Base-by-base conservation (phyloP, 2,113 vertebrate genomes). In the Furnarius figulus region DNA sequence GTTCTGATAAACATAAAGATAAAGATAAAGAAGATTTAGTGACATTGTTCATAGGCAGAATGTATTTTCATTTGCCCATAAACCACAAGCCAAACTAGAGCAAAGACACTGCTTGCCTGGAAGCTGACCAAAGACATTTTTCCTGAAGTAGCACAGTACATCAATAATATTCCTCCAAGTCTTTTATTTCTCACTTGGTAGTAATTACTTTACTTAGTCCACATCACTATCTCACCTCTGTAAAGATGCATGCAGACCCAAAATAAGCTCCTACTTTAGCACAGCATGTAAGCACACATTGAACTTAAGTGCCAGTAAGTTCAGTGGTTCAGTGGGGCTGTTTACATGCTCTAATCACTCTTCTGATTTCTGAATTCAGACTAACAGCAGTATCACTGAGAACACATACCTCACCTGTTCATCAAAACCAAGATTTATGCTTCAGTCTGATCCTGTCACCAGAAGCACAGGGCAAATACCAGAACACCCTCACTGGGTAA, bases 81-180 rank as follows among this genome's bases (percentile, higher is more conserved):
- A 93, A 82, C 39, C 49, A 33, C 50, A 91, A 58, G 63, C 30
- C 75, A 87, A 91, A 82, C n/a, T 31, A 58, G 13, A 93, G 49
- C 73, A 88, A 65, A 92, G 77, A 40, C 68, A 62, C 11, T 50
- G 39, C 74, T 75, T 84, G 66, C 58, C 59, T 93, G 88, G 87
- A 96, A 96, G 81, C 56, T 93, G 87, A 94, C 59, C 89, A 93
- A 89, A 81, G 58, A 68, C 10, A 84, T 86, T 93, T 83, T 83
- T 88, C 75, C 62, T 91, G 65, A 73, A 67, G 70, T 6, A 90
- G 77, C 27, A 75, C 92, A 94, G 80, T 72, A 87, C 59, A 93
- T 94, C 67, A 96, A 67, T 94, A 95, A 95, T 53, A 87, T 25
- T 89, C 40, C 23, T 77, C n/a, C 70, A 62, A 82, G 81, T 79